Conservation (phyloP, 2,797 vertebrate species). For the Selene dorsalis region DNA sequence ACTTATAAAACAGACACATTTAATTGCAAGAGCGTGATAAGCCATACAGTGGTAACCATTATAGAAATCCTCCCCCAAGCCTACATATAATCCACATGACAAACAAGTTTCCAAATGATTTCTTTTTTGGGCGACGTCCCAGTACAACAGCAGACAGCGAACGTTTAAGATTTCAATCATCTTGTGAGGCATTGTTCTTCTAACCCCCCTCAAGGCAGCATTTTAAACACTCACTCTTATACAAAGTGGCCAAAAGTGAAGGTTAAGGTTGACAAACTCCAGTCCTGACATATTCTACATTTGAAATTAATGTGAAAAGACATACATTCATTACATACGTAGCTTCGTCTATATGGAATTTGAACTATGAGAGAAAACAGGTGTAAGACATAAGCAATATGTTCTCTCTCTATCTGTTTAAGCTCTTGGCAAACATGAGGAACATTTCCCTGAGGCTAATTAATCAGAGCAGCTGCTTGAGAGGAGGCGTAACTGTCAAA, state of each 20-base stretch:
- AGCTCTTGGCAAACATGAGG: not conserved
- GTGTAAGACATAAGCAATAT: conserved; percentile 24
- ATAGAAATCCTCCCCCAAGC: not conserved
- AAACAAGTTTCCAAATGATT: conserved; percentile 2
- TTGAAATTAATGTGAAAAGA: conserved; percentile 3
- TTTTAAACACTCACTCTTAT: not conserved
- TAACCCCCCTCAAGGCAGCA: not conserved
- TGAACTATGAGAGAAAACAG: conserved; percentile 49
- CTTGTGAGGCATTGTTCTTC: not conserved
- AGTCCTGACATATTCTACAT: not conserved
- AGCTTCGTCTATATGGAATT: conserved; percentile 29
- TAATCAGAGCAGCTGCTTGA: not conserved
- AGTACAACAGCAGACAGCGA: not conserved
- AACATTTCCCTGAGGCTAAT: not conserved
- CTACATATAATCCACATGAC: not conserved
- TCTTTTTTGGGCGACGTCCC: not conserved
- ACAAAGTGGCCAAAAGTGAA: no score
- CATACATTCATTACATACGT: not conserved
- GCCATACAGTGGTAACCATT: not conserved
- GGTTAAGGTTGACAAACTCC: no score
- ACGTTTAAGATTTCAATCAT: not conserved
- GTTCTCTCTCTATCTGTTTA: not conserved
- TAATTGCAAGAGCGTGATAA: not conserved
- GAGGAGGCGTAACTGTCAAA: not conserved
- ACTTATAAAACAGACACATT: not conserved